These are phyloP conservation scores for Camarhynchus parvulus DNA, from an alignment of 2,113 vertebrate species.

Conservation along the genomic window DNA sequence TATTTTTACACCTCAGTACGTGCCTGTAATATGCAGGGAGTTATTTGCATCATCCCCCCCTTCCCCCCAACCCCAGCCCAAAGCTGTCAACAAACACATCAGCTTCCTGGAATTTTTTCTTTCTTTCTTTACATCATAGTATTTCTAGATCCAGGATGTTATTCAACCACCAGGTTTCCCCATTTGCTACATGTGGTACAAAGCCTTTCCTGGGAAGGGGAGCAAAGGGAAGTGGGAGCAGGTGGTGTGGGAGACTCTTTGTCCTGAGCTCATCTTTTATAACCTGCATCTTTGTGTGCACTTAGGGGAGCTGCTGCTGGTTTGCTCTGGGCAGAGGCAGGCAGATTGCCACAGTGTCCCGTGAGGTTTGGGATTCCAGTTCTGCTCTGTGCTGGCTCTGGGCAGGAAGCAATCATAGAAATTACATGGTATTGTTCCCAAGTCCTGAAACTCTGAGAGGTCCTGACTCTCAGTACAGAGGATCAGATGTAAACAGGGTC, in stretches of 20 bases:
- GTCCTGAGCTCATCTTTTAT: neutral
- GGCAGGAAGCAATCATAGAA: neutral
- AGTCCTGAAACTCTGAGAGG: neutral
- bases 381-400: neutral
- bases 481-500: neutral
- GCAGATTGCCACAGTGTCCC: neutral
- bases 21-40: neutral
- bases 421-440: neutral
- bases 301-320: neutral
- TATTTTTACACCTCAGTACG: neutral
- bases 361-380: neutral
- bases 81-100: neutral
- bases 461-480: neutral
- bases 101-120: slow-evolving; percentile 29
- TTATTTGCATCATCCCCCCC: neutral
- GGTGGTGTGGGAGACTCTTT: neutral
- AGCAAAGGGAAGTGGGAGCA: neutral
- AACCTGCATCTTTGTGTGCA: neutral
- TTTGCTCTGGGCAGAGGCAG: neutral
- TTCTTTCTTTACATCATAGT: neutral
- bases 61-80: neutral
- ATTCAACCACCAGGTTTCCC: neutral
- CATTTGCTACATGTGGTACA: fast-evolving
- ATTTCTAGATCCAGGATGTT: slow-evolving; percentile 16
- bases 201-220: neutral